A percentile compares a stretch with the other conserved stretches of the same genome.
These are phyloP conservation scores for Micronisus gabar DNA, from an alignment of 2,113 vertebrate species.

Conservation along the genomic window DNA sequence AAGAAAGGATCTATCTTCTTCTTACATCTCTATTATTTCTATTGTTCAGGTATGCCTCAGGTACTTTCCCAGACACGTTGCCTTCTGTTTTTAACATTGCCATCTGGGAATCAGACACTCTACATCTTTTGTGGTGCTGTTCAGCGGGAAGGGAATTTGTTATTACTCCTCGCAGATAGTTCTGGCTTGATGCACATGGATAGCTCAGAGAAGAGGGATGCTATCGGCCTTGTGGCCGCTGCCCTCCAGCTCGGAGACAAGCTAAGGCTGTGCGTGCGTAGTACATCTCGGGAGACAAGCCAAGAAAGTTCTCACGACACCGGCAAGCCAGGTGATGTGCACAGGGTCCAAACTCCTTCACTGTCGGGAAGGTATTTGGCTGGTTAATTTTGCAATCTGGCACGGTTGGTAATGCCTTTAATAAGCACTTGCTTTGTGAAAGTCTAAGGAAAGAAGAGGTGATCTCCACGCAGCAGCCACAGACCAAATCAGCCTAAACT, in stretches of 20 bases:
- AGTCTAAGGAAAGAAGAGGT: neutral
- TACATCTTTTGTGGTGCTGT: constrained; percentile 16
- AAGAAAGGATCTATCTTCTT: constrained; percentile 30
- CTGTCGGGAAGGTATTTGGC: rapidly evolving
- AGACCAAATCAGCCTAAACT: neutral
- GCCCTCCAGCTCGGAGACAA: neutral
- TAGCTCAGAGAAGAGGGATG: neutral
- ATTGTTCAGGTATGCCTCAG: constrained; percentile 60
- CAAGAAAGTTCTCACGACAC: neutral
- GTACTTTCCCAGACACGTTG: constrained; percentile 62
- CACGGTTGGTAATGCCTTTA: neutral
- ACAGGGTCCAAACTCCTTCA: neutral
- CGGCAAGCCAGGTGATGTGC: neutral
- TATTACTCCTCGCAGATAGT: neutral
- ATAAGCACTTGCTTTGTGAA: neutral
- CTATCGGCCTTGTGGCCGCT: rapidly evolving
- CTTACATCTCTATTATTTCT: constrained; percentile 61
- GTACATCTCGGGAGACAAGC: neutral
- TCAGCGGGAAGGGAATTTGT: neutral
- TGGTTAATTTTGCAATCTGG: neutral
- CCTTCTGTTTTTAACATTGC: constrained; percentile 54
- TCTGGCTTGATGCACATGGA: neutral
- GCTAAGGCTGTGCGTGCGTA: neutral
- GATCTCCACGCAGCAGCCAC: neutral
- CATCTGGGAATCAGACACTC: constrained; percentile 45